Conservation (phyloP, 2,113 vertebrate species). For the Vulpes ferrilata region DNA sequence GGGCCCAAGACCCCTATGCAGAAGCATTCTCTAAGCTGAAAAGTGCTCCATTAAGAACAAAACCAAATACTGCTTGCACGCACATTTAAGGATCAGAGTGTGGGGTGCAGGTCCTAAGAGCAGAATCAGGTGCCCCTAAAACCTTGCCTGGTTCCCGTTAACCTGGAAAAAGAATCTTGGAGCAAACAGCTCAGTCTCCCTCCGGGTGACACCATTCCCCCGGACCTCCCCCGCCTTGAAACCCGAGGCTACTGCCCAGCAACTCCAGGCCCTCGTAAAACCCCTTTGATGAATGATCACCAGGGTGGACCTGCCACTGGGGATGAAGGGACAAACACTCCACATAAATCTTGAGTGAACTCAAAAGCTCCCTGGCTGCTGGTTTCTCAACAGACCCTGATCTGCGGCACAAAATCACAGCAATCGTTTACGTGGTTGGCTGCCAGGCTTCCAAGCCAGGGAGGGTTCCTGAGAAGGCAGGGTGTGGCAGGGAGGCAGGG, state of each 20-base stretch:
- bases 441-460: background rate
- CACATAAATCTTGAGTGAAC: constrained; percentile 65
- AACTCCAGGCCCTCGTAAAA: constrained; percentile 64
- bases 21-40: background rate
- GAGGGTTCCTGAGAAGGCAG: background rate
- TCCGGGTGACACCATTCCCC: too few species aligned
- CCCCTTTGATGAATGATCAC: constrained; percentile 47
- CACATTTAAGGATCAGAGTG: background rate
- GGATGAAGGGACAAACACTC: background rate
- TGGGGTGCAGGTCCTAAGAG: background rate
- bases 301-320: background rate
- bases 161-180: background rate
- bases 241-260: background rate
- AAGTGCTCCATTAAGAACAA: background rate
- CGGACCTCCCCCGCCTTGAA: background rate
- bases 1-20: background rate
- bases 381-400: constrained; percentile 17
- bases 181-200: background rate
- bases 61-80: background rate
- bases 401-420: background rate
- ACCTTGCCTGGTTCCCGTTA: background rate
- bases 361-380: background rate
- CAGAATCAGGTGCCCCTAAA: background rate
- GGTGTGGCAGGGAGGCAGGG: background rate
- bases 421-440: background rate